These are phyloP conservation scores for Amphiduros pacificus DNA, from an alignment of 2,888 invertebrate genomes.

Conservation along the genomic window DNA sequence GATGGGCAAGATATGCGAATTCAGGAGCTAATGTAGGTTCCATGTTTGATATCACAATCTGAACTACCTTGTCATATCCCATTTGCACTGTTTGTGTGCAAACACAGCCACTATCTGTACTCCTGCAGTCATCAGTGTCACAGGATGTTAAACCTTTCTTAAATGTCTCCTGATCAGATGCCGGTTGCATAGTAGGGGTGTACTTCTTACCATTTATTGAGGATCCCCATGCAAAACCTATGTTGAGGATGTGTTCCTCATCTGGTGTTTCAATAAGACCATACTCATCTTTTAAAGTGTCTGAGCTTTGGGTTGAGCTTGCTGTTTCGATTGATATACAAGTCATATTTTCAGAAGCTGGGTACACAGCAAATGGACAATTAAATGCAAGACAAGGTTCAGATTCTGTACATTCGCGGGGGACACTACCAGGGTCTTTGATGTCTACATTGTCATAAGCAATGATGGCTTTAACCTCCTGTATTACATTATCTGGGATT, in stretches of 20 bases:
- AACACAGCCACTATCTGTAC: too few relatives aligned
- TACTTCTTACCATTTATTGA: slow-evolving; percentile 14
- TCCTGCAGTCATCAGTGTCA: too few relatives aligned
- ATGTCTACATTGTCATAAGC: not conserved
- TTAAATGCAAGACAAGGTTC: slow-evolving; percentile 32
- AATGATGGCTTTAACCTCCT: not conserved
- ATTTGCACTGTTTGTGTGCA: too few relatives aligned
- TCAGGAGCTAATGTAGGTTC: too few relatives aligned
- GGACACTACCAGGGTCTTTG: not conserved
- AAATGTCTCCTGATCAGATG: too few relatives aligned
- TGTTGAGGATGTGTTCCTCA: slow-evolving; percentile 17
- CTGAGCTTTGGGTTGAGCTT: not conserved
- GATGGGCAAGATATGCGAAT: too few relatives aligned
- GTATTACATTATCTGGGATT: not conserved
- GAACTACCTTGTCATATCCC: too few relatives aligned
- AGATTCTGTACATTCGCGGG: not conserved
- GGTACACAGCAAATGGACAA: slow-evolving; percentile 33
- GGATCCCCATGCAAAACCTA: slow-evolving; percentile 10
- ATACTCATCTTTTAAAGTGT: too few relatives aligned
- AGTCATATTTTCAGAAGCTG: not conserved
- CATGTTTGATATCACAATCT: too few relatives aligned
- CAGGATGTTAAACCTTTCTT: too few relatives aligned
- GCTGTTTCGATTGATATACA: not conserved
- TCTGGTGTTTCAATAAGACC: slow-evolving; percentile 2
- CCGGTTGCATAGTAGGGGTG: slow-evolving; percentile 6